Conservation (phyloP, 1,140 invertebrate species). For the Zophobas atratus region DNA sequence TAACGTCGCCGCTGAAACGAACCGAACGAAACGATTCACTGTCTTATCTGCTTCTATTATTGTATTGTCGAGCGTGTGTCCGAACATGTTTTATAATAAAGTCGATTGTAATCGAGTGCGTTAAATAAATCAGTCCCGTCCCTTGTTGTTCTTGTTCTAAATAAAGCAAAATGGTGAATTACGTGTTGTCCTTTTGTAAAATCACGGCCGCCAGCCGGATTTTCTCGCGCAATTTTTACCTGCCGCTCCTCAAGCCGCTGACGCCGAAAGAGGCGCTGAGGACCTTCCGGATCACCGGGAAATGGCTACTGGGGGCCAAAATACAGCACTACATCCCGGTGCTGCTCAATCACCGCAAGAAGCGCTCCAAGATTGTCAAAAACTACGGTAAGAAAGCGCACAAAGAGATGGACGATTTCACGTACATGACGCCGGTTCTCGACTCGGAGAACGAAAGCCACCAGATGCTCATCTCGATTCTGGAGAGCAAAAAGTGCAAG, state of each 20-base stretch:
- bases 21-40: constrained; percentile 49
- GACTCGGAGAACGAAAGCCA: constrained; percentile 78
- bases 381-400: constrained; percentile 77
- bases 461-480: constrained; percentile 73
- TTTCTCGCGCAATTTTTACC: constrained; percentile 87
- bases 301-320: constrained; percentile 72
- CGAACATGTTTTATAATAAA: constrained; percentile 31
- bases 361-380: constrained; percentile 76
- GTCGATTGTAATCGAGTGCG: constrained; percentile 21
- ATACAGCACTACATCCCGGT: constrained; percentile 87
- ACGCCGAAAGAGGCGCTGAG: constrained; percentile 85
- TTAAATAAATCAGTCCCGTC: background rate
- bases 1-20: constrained; percentile 10
- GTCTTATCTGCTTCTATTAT: constrained; percentile 42
- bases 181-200: constrained; percentile 80
- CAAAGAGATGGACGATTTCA: constrained; percentile 78
- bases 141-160: background rate
- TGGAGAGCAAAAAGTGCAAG: constrained; percentile 73
- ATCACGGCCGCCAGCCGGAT: constrained; percentile 86
- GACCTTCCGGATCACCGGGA: constrained; percentile 86
- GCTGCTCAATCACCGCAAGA: constrained; percentile 74
- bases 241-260: constrained; percentile 85
- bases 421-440: constrained; percentile 81
- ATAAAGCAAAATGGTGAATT: constrained; percentile 63
- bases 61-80: constrained; percentile 33